phyloP scores from a whole-genome alignment of 2,888 invertebrate genomes.

The Meta bourneti region DNA sequence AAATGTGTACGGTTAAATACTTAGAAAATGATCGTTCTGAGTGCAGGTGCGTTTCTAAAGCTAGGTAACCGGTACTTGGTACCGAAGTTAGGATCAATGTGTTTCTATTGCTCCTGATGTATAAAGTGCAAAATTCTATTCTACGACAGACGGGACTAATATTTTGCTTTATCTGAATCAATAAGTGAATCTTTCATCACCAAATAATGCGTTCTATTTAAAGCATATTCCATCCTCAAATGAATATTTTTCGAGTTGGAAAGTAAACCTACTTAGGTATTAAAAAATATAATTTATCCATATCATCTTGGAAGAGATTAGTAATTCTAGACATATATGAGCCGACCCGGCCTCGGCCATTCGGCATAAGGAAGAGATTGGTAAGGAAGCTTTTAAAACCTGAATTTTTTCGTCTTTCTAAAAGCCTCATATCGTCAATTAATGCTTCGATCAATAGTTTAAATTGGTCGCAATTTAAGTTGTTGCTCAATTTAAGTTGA shows the following conservation, averaged over 20 bases:
- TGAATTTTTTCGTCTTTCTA: no score
- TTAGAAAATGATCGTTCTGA: neutral
- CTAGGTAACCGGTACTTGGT: neutral
- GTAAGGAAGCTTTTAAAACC: no score
- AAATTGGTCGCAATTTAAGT: neutral
- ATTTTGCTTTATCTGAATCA: neutral
- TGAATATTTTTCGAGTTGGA: no score
- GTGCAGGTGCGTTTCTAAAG: conserved; percentile 19
- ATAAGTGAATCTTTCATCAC: neutral
- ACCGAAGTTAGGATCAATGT: neutral
- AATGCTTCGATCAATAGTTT: neutral
- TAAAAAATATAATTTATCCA: no score
- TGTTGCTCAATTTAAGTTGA: no score
- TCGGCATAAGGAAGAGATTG: no score
- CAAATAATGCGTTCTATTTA: neutral
- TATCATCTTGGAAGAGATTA: no score
- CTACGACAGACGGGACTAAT: neutral
- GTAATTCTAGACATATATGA: no score
- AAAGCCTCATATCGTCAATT: neutral
- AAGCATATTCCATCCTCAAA: no score
- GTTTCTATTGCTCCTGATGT: neutral
- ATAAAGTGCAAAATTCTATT: neutral
- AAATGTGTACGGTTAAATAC: neutral
- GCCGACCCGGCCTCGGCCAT: no score
- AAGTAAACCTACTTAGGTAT: no score